Conservation (phyloP, 1,140 invertebrate genomes). For the Tachypleus tridentatus region DNA sequence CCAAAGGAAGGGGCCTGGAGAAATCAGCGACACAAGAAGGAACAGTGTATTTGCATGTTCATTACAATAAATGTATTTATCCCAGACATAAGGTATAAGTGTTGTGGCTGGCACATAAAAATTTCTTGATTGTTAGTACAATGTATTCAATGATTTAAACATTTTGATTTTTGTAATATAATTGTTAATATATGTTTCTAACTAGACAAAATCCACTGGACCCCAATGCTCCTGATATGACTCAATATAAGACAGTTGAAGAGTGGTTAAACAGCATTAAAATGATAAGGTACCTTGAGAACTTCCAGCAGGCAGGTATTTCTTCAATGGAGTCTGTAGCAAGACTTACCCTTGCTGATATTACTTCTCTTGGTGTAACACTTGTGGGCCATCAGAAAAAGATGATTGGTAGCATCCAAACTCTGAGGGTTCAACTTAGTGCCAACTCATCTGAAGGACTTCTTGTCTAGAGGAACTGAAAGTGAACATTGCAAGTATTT, state of each 20-base stretch:
- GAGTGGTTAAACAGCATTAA: conserved; percentile 93
- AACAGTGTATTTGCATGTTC: too few relatives aligned
- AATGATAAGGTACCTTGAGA: conserved; percentile 87
- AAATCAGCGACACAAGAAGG: too few relatives aligned
- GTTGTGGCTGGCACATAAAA: too few relatives aligned
- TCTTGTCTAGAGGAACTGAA: too few relatives aligned
- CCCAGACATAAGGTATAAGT: too few relatives aligned
- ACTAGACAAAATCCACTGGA: conserved; percentile 59
- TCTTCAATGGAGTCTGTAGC: conserved; percentile 72
- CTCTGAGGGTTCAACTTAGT: conserved; percentile 58
- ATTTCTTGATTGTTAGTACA: too few relatives aligned
- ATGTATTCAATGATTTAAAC: too few relatives aligned
- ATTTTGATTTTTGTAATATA: conserved; percentile 7
- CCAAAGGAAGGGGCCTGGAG: too few relatives aligned
- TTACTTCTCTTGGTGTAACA: conserved; percentile 80
- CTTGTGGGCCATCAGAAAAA: conserved; percentile 97
- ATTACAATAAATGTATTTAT: too few relatives aligned
- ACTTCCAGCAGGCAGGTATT: conserved; percentile 78
- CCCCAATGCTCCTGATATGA: conserved; percentile 72
- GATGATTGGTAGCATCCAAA: conserved; percentile 91
- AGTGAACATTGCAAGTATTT: too few relatives aligned
- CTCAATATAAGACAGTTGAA: conserved; percentile 78
- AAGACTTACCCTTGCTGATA: conserved; percentile 74
- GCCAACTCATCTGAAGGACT: conserved; percentile 64
- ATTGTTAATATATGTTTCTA: too few relatives aligned